Evolutionary conservation across 2,113 vertebrate species (phyloP).

Genomic region (Chlorodrepanis virens): DNA sequence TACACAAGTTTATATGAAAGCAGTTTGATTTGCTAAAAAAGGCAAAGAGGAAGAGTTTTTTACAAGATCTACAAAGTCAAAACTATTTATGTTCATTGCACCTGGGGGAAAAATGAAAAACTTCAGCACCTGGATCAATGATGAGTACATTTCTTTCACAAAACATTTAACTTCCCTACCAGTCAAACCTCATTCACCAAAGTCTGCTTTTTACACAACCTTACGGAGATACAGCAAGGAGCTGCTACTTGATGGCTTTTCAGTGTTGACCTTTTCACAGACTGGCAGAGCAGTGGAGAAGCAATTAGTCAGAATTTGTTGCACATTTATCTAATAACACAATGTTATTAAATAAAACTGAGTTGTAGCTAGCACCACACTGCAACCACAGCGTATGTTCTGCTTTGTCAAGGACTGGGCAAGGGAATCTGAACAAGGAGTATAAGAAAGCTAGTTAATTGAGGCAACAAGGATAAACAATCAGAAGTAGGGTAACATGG

Average conservation of each 20-base stretch:
- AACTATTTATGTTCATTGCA: not conserved
- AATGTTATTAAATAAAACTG: not conserved
- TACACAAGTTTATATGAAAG: not conserved
- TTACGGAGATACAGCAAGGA: rapidly evolving
- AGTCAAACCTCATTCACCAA: not conserved
- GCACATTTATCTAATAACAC: not conserved
- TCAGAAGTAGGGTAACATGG: not conserved
- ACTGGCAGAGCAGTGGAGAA: not conserved
- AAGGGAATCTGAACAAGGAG: not conserved
- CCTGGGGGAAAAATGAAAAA: not conserved
- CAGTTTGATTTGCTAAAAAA: not conserved
- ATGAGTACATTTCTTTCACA: not conserved
- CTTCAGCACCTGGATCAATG: not conserved
- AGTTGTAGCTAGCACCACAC: not conserved
- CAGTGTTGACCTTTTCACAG: not conserved
- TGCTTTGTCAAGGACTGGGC: not conserved
- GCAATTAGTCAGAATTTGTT: not conserved
- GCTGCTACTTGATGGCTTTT: not conserved
- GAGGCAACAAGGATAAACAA: not conserved
- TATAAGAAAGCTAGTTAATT: not conserved
- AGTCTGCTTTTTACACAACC: not conserved
- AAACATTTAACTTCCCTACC: not conserved
- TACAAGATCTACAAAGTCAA: not conserved
- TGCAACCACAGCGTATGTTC: not conserved
- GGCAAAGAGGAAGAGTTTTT: not conserved